Evolutionary conservation across 2,888 invertebrate species (phyloP), one percentile per base, ranked within the genome.

Genomic region (Brachyopa scutellaris): DNA sequence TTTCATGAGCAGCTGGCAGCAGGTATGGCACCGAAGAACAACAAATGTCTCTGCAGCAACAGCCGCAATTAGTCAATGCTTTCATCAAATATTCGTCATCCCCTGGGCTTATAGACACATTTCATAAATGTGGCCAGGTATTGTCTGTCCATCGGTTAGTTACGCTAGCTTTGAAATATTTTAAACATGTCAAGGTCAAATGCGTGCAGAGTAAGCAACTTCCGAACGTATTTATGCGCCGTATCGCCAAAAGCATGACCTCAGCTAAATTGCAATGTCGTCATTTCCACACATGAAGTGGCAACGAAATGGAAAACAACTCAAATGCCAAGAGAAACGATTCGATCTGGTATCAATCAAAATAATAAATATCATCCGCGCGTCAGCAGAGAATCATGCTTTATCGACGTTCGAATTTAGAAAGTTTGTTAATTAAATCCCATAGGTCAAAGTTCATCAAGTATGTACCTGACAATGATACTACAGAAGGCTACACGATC

Each of bases 191-290:
- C 77, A 82, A 82, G 82, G 82, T 70, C 82, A 66, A 1, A 11
- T 53, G 33, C 33, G 61, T 49, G 64, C 31, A 9, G 23, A 64
- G 8, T 21, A 59, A 66, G 59, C 53, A 66, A 55, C 64, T 55
- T 7, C 17, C 21, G 53, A 61, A 26, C 11, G 62, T 67, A 36
- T 61, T 64, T 26, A 59, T 82, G 62, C 76, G 76, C 57, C 69
- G 51, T 76, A 64, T 38, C 21, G n/a, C 17, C n/a, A 7, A 59
- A 70, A 82, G 66, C 42, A 77, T 77, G 82, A 82, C 77, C 82
- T 82, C 82, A 82, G 51, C 82, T 53, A 64, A 23, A 59, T 38
- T 61, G 77, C 66, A 77, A 57, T 82, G 77, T 77, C 82, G 82
- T 82, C 82, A 82, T 77, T 61, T 80, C 55, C 57, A 61, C 67